These are phyloP conservation scores for Girardia tigrina DNA, from an alignment of 2,888 invertebrate genomes.

Conservation along the genomic window DNA sequence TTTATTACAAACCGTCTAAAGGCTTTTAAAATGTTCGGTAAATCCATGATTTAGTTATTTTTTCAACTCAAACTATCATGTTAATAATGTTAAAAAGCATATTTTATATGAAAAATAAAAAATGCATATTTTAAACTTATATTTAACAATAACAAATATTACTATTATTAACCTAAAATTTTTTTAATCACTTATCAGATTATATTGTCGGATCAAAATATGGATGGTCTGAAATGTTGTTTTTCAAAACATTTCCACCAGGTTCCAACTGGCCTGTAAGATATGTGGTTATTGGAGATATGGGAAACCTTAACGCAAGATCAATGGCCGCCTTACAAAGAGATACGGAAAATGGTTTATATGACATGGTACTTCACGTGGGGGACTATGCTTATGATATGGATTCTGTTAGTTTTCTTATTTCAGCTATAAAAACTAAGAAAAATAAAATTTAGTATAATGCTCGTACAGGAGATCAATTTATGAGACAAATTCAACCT, in stretches of 20 bases:
- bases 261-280: conserved; percentile 34
- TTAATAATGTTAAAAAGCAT: no score
- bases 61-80: no score
- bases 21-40: no score
- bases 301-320: conserved; percentile 34
- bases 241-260: conserved; percentile 23
- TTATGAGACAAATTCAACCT: conserved; percentile 76
- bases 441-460: conserved; percentile 55
- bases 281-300: conserved; percentile 32
- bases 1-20: no score
- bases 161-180: no score
- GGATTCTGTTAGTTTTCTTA: conserved; percentile 56
- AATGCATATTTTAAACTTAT: no score
- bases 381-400: conserved; percentile 86
- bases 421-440: background rate
- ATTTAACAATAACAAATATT: no score
- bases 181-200: no score
- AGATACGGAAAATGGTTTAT: conserved; percentile 25
- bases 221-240: conserved; percentile 32
- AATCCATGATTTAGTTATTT: no score
- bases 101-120: no score
- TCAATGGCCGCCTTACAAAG: conserved; percentile 30
- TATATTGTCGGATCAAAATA: conserved; percentile 33
- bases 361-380: conserved; percentile 36
- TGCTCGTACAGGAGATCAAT: conserved; percentile 70